Evolutionary conservation across 2,888 invertebrate genomes (phyloP).

Genomic region (Gryllus longicercus): DNA sequence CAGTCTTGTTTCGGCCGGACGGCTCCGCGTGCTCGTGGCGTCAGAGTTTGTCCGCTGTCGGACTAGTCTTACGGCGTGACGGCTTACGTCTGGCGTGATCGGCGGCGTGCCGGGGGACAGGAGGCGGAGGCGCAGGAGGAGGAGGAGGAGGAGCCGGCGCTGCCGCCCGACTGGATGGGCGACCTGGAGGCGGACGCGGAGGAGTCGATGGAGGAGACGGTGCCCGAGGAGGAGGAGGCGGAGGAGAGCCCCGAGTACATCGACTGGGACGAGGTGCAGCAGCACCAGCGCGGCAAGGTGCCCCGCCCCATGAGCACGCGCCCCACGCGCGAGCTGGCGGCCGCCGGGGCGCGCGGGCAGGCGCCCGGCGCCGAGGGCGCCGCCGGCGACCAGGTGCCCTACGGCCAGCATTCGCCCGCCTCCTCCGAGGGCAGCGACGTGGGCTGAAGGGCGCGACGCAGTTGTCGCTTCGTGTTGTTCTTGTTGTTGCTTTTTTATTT

Average conservation of each 20-base stretch:
- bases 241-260: background rate
- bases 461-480: too few species aligned
- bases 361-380: background rate
- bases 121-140: background rate
- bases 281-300: background rate
- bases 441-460: too few species aligned
- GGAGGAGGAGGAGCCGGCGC: background rate
- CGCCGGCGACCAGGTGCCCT: too few species aligned
- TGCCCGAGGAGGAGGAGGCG: background rate
- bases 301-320: background rate
- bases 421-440: too few species aligned
- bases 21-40: too few species aligned
- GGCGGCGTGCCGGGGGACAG: background rate
- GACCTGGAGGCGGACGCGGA: constrained; percentile 1
- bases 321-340: background rate
- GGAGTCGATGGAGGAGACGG: background rate
- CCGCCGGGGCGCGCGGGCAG: background rate
- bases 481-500: too few species aligned
- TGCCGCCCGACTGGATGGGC: background rate
- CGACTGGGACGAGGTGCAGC: constrained; percentile 1
- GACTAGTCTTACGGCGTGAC: background rate
- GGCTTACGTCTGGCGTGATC: too few species aligned
- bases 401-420: too few species aligned
- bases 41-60: too few species aligned
- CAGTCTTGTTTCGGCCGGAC: too few species aligned